A percentile compares a stretch with the other conserved stretches of the same genome.
These are phyloP conservation scores for Oostethus manadensis DNA, from an alignment of 2,113 vertebrate genomes.

Conservation along the genomic window DNA sequence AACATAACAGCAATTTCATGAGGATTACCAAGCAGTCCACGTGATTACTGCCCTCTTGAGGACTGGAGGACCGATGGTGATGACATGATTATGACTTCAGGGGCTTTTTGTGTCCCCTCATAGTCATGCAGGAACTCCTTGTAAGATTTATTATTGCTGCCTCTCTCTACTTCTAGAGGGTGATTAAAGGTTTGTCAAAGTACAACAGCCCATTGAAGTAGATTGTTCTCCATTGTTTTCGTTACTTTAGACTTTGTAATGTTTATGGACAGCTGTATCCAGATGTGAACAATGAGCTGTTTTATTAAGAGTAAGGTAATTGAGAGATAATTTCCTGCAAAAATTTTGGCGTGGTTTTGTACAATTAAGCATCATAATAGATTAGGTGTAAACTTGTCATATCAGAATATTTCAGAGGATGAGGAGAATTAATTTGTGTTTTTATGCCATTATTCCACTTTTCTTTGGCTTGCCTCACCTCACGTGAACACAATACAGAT, in stretches of 20 bases:
- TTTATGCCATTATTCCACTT: no score
- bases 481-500: no score
- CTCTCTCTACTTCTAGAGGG: constrained; percentile 43
- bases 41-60: constrained; percentile 40
- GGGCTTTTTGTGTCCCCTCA: constrained; percentile 42
- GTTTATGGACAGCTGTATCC: constrained; percentile 42
- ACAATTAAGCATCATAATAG: neutral
- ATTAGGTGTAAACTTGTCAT: no score
- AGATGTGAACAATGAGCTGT: constrained; percentile 22
- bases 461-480: no score
- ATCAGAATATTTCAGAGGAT: no score
- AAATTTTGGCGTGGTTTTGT: constrained; percentile 8
- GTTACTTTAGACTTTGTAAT: constrained; percentile 42
- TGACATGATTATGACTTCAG: constrained; percentile 42
- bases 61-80: constrained; percentile 32
- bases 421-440: no score
- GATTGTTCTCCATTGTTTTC: constrained; percentile 41
- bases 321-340: constrained; percentile 19
- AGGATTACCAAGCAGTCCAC: constrained; percentile 36
- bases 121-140: constrained; percentile 30
- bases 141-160: constrained; percentile 42
- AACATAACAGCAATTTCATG: constrained; percentile 24
- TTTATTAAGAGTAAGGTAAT: constrained; percentile 40
- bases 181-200: constrained; percentile 52
- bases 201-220: constrained; percentile 28